Conservation (phyloP, 2,797 vertebrate species). For the Paguma larvata region DNA sequence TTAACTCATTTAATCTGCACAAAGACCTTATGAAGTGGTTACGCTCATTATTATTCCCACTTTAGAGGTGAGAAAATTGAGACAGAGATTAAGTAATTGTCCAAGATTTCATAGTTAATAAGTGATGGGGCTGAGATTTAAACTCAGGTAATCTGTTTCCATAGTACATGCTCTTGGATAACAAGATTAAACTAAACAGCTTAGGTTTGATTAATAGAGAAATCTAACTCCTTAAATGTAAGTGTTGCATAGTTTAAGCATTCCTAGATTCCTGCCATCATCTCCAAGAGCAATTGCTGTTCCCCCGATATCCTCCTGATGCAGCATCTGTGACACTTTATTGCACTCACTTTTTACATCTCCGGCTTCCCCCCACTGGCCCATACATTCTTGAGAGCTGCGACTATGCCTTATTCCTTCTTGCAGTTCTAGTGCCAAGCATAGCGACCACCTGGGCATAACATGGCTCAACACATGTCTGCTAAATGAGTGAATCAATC, state of each 20-base stretch:
- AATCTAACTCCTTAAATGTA: not conserved
- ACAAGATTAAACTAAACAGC: not conserved
- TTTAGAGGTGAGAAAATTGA: conserved; percentile 17
- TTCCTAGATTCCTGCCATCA: not conserved
- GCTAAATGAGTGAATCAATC: not conserved
- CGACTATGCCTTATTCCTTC: not conserved
- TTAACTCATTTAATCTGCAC: not conserved
- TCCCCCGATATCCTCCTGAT: fast-evolving
- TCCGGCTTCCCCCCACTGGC: not conserved
- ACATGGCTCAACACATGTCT: not conserved
- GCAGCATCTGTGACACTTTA: not conserved
- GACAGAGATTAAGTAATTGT: not conserved
- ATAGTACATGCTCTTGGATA: not conserved
- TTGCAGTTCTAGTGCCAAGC: not conserved
- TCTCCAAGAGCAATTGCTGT: not conserved
- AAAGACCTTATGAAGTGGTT: not conserved
- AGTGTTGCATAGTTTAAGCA: not conserved
- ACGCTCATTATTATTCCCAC: not conserved
- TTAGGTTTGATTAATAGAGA: conserved; percentile 1
- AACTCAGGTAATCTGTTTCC: not conserved
- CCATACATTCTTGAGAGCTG: not conserved
- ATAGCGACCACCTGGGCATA: not conserved
- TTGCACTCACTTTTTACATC: not conserved
- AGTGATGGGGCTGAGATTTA: not conserved
- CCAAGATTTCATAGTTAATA: not conserved